A percentile compares a stretch with the other conserved stretches of the same genome.
These are phyloP conservation scores for Halocynthia roretzi DNA, from an alignment of 23 tunicate species.

Conservation along the genomic window DNA sequence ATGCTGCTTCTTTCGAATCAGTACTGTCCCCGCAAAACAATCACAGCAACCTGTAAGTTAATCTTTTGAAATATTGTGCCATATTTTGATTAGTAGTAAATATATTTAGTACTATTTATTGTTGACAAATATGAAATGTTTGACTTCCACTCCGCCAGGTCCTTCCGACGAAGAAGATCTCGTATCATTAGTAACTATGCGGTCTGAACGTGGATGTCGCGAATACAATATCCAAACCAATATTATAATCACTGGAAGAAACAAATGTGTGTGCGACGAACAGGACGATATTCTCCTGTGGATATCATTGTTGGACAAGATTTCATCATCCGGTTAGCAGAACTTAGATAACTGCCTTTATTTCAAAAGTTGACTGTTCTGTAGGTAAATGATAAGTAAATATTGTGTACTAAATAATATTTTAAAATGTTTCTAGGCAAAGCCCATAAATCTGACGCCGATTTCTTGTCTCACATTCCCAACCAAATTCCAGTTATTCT, in stretches of 20 bases:
- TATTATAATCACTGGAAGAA: constrained; percentile 9
- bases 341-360: too few relatives aligned
- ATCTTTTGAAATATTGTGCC: background rate
- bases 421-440: too few relatives aligned
- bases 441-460: background rate
- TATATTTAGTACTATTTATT: background rate
- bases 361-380: too few relatives aligned
- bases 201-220: constrained; percentile 38
- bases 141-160: constrained; percentile 22
- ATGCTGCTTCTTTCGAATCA: constrained; percentile 34
- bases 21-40: constrained; percentile 23
- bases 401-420: too few relatives aligned
- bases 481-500: constrained; percentile 38
- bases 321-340: constrained; percentile 16
- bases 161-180: constrained; percentile 24
- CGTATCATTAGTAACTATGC: constrained; percentile 37
- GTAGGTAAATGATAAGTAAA: too few relatives aligned
- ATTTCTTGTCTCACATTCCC: constrained; percentile 7
- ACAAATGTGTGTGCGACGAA: constrained; percentile 63
- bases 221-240: background rate
- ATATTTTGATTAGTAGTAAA: background rate
- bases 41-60: constrained; percentile 18
- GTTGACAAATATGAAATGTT: background rate
- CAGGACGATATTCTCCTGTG: constrained; percentile 51
- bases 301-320: constrained; percentile 50